Conservation (phyloP, 2,888 invertebrate genomes). For the Dorcus parallelipipedus region DNA sequence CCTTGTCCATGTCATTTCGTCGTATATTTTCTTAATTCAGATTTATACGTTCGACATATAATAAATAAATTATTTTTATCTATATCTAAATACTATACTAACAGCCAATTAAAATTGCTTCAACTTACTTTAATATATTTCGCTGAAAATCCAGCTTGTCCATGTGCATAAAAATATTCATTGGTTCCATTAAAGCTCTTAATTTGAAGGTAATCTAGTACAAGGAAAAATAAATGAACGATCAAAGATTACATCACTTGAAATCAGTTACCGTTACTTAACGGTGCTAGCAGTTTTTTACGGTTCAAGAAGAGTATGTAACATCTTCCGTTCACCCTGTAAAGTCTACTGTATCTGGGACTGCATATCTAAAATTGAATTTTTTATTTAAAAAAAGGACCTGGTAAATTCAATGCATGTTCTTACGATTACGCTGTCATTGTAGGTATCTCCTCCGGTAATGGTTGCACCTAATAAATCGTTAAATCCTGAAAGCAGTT, state of each 20-base stretch:
- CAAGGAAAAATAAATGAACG: not conserved
- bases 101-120: no score
- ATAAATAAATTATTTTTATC: no score
- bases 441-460: no score
- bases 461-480: no score
- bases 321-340: constrained; percentile 14
- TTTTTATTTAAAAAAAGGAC: not conserved
- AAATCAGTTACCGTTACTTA: constrained; percentile 3
- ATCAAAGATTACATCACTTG: not conserved
- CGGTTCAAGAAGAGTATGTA: not conserved
- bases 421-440: no score
- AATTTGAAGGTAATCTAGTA: not conserved
- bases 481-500: no score
- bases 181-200: constrained; percentile 5
- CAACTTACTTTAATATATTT: constrained; percentile 9
- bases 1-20: no score
- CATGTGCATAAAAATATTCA: constrained; percentile 16
- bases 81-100: no score
- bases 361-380: constrained; percentile 6
- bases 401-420: no score
- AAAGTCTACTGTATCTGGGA: constrained; percentile 3
- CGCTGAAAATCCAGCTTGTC: constrained; percentile 17
- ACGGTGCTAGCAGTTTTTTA: not conserved
- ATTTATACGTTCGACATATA: no score
- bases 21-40: no score